phyloP scores from a whole-genome alignment of 2,888 invertebrate species.

The Tetheella fluctuosa region DNA sequence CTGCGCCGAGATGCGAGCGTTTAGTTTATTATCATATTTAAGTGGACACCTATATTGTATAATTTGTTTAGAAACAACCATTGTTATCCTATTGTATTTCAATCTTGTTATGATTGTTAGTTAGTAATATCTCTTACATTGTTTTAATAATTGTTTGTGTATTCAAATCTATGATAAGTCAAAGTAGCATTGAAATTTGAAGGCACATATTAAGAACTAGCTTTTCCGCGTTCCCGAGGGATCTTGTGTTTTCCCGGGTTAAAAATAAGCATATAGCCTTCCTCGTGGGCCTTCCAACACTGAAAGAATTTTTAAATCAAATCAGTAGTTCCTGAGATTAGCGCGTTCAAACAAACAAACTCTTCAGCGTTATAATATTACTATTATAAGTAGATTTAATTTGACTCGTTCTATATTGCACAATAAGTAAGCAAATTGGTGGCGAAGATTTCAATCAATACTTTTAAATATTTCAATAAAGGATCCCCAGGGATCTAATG shows the following conservation, averaged over 20 bases:
- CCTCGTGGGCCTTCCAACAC: too few relatives aligned
- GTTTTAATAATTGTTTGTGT: constrained; percentile 12
- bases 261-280: too few relatives aligned
- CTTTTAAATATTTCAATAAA: too few relatives aligned
- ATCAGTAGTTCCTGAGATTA: too few relatives aligned
- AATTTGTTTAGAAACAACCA: constrained; percentile 33
- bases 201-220: too few relatives aligned
- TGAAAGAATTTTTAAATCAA: too few relatives aligned
- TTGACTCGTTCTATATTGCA: not conserved
- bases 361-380: too few relatives aligned
- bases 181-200: not conserved
- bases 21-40: constrained; percentile 10
- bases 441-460: not conserved
- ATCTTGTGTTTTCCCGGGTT: too few relatives aligned
- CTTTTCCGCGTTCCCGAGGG: too few relatives aligned
- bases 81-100: constrained; percentile 34
- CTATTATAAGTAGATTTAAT: too few relatives aligned
- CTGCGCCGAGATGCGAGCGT: not conserved
- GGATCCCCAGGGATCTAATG: too few relatives aligned
- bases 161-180: constrained; percentile 11
- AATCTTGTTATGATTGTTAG: constrained; percentile 27
- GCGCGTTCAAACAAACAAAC: too few relatives aligned
- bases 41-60: constrained; percentile 24
- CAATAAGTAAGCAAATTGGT: not conserved
- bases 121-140: not conserved